Base-by-base conservation (phyloP, 2,113 vertebrate genomes). In the Anolis sagrei region DNA sequence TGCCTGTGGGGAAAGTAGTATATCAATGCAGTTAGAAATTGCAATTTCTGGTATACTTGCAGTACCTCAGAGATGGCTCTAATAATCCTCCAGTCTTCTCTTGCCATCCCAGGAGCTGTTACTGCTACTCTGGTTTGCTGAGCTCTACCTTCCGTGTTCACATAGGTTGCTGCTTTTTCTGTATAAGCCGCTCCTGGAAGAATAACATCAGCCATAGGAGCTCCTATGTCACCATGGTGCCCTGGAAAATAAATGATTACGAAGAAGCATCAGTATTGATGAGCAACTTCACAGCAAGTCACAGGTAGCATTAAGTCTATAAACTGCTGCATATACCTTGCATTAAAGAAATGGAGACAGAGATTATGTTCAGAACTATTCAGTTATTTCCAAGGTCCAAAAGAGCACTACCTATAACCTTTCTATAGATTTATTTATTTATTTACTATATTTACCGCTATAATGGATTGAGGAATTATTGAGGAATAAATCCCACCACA, bases 51-150 rank as follows among this genome's bases (percentile, higher is more conserved):
- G 74, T 49, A 7, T 7, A 81, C 54, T 58, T 90, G 62, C 39
- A 62, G 54, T 94, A 99, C 99, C 97, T 99, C 99, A 68, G 99
- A 98, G 54, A 99, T n/a, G 5, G 98, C 99, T 89, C 98, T 96
- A 92, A 99, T 94, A 92, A 99, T 97, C 95, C 95, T 99, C 99
- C 99, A 99, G 96, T 99, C 99, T 86, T 99, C 99, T 88, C 99
- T 96, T 69, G 99, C 98, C 95, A 98, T 92, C 34, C 98, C 99
- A 1, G 99, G 99, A 6, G 98, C 95, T 0, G 97, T 99, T 80
- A 99, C 98, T 0, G 99, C 99, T 85, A 98, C 88, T 87, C 96
- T 96, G 36, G 98, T 99, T 93, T 98, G 97, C 81, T 99, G 98
- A 87, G 98, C 98, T 88, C 99, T 93, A 10, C 98, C 99, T 93